Evolutionary conservation across 1,140 invertebrate genomes (phyloP).

Genomic region (Papilio xuthus): DNA sequence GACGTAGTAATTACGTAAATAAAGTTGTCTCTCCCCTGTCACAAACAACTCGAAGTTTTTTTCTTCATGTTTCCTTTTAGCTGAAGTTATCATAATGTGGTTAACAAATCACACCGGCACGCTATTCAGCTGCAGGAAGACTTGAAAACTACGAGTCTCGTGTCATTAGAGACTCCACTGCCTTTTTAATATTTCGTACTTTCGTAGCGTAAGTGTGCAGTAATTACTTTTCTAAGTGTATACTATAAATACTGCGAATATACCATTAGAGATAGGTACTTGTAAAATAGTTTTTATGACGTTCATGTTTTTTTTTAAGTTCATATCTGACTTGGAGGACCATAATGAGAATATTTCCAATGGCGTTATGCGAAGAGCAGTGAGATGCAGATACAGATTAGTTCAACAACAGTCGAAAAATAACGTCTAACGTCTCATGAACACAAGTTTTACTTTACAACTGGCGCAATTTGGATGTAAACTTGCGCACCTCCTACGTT

Average conservation of each 20-base stretch:
- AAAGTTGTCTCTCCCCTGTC: not conserved
- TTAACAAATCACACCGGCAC: slow-evolving; percentile 3
- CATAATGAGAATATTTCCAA: not conserved
- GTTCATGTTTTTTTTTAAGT: not conserved
- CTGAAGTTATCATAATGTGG: not conserved
- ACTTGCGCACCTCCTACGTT: too few species aligned
- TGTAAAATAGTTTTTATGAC: too few species aligned
- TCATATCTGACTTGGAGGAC: not conserved
- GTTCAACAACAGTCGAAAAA: too few species aligned
- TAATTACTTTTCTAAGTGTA: slow-evolving; percentile 11
- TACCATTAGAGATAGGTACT: not conserved
- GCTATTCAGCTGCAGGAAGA: slow-evolving; percentile 3
- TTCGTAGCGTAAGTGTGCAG: not conserved
- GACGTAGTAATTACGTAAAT: not conserved
- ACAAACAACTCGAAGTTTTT: not conserved
- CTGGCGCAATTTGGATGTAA: too few species aligned
- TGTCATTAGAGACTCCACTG: slow-evolving; percentile 2
- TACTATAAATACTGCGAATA: not conserved
- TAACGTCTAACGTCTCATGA: too few species aligned
- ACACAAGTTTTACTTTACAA: too few species aligned
- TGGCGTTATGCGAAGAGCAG: too few species aligned
- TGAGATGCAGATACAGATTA: too few species aligned
- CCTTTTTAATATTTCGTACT: not conserved
- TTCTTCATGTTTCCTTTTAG: not conserved
- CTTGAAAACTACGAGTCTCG: slow-evolving; percentile 16